Conservation (phyloP, 2,113 vertebrate species). For the Muntiacus muntjak region DNA sequence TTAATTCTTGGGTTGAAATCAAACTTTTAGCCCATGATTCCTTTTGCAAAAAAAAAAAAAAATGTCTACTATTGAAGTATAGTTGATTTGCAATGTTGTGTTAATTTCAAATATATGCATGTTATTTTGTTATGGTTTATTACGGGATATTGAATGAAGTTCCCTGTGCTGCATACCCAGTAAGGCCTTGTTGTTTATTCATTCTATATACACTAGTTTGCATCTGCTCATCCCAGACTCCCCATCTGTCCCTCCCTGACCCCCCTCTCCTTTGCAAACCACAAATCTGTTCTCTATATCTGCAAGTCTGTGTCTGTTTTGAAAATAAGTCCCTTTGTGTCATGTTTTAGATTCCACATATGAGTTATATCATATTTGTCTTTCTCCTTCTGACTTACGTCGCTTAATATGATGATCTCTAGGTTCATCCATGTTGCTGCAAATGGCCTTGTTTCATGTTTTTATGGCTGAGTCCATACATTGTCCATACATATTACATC, state of each 20-base stretch:
- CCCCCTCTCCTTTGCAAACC: neutral
- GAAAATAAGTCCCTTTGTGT: neutral
- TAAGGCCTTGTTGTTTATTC: neutral
- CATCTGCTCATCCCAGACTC: neutral
- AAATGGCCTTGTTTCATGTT: neutral
- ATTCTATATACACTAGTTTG: neutral
- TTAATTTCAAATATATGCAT: neutral
- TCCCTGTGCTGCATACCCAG: neutral
- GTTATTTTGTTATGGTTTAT: neutral
- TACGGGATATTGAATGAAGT: neutral
- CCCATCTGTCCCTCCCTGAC: neutral
- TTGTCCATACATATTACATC: rapidly evolving
- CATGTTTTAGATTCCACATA: neutral
- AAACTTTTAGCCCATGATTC: neutral
- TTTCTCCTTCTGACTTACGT: neutral
- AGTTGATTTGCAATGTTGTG: neutral
- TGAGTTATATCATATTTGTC: neutral
- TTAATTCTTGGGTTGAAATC: neutral
- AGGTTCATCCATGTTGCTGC: neutral
- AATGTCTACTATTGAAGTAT: neutral
- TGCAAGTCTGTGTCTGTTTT: neutral
- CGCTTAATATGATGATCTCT: neutral
- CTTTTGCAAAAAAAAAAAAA: neutral
- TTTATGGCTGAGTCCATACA: neutral
- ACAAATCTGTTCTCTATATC: neutral